Conservation (phyloP, 1,140 invertebrate species). For the Cydia splendana region DNA sequence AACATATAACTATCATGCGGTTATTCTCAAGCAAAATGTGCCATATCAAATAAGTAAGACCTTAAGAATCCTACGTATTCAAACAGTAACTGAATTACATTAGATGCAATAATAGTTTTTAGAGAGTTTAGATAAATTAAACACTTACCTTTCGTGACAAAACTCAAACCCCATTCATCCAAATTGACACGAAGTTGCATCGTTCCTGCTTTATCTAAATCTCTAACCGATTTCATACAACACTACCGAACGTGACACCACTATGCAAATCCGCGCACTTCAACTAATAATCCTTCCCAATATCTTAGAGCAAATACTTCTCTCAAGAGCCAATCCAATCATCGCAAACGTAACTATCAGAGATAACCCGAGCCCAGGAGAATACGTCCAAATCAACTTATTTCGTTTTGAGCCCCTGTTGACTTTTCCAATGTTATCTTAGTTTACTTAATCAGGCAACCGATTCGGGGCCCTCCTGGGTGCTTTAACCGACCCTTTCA, state of each 20-base stretch:
- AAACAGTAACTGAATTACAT: too few species aligned
- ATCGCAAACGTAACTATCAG: constrained; percentile 1
- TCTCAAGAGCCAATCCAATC: constrained; percentile 9
- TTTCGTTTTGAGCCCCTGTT: constrained; percentile 26
- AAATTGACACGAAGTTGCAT: too few species aligned
- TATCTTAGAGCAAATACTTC: constrained; percentile 20
- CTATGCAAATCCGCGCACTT: constrained; percentile 12
- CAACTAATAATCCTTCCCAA: constrained; percentile 18
- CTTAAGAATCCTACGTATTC: too few species aligned
- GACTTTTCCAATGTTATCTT: constrained; percentile 29
- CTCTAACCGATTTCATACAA: background rate
- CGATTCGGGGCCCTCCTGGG: constrained; percentile 14
- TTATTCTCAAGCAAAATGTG: too few species aligned
- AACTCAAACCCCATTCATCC: too few species aligned
- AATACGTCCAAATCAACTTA: constrained; percentile 19
- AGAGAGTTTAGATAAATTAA: too few species aligned
- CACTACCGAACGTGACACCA: constrained; percentile 10
- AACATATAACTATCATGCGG: too few species aligned
- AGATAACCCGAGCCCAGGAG: constrained; percentile 8
- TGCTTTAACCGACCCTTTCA: constrained; percentile 11
- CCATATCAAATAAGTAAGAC: too few species aligned
- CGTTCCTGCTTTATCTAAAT: constrained; percentile 1
- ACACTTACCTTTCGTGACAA: too few species aligned
- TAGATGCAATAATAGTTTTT: too few species aligned
- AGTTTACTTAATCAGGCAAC: constrained; percentile 30